These are phyloP conservation scores for Calyptommatus sinebrachiatus DNA, from an alignment of 2,113 vertebrate genomes.

Conservation along the genomic window DNA sequence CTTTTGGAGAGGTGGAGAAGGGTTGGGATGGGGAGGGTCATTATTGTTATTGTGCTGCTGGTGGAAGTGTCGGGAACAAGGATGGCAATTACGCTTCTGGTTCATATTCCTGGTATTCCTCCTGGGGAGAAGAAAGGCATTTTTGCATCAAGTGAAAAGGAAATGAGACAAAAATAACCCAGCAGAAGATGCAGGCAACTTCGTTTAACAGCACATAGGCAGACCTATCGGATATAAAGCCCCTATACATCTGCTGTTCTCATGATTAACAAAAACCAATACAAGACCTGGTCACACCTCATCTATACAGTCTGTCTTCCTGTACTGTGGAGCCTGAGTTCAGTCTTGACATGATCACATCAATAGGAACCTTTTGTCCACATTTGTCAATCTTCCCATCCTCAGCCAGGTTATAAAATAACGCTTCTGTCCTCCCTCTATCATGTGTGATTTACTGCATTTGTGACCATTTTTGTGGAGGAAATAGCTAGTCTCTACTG, in stretches of 20 bases:
- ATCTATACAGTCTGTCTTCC: no score
- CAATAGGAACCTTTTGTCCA: no score
- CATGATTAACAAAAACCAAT: neutral
- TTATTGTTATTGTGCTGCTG: slow-evolving; percentile 93
- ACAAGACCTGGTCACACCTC: neutral
- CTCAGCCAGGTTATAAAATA: no score
- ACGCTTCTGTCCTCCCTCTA: no score
- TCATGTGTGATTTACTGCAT: no score
- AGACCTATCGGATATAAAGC: neutral
- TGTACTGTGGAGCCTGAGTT: no score
- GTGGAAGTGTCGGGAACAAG: slow-evolving; percentile 80
- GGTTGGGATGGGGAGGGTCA: slow-evolving; percentile 59
- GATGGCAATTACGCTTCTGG: slow-evolving; percentile 89
- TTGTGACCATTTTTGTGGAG: no score
- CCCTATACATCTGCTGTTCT: neutral
- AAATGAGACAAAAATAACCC: slow-evolving; percentile 20
- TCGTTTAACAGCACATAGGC: neutral
- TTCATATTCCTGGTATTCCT: slow-evolving; percentile 95
- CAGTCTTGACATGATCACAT: no score
- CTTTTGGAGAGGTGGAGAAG: slow-evolving; percentile 47
- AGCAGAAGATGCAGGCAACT: neutral
- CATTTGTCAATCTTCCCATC: no score
- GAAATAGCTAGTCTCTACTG: no score
- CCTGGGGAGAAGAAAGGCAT: slow-evolving; percentile 65
- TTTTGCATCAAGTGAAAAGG: neutral